Conservation (phyloP, 2,888 invertebrate species). For the Deroplatys truncata region DNA sequence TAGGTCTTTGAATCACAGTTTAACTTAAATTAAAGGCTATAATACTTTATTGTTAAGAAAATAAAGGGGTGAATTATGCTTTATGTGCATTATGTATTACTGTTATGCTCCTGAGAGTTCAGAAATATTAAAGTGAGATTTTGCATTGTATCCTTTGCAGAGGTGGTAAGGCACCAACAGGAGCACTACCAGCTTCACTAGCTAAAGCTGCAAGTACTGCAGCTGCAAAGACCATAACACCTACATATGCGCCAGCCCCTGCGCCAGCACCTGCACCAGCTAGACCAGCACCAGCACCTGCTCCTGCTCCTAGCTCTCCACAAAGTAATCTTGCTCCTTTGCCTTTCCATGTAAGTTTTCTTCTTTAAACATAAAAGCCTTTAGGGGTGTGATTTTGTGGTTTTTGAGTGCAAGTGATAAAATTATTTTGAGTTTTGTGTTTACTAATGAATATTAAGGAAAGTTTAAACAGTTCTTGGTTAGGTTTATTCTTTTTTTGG, state of each 20-base stretch:
- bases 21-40: too few species aligned
- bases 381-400: neutral
- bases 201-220: slow-evolving; percentile 35
- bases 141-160: slow-evolving; percentile 43
- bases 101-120: too few species aligned
- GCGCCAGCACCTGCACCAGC: slow-evolving; percentile 52
- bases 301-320: slow-evolving; percentile 5
- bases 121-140: too few species aligned
- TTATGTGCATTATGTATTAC: too few species aligned
- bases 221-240: slow-evolving; percentile 11
- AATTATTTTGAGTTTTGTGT: neutral
- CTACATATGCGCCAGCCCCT: slow-evolving; percentile 36
- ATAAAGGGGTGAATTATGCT: too few species aligned
- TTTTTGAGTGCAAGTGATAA: neutral
- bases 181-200: slow-evolving; percentile 71
- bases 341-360: slow-evolving; percentile 63
- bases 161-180: slow-evolving; percentile 65
- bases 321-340: slow-evolving; percentile 50
- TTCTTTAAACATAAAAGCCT: neutral
- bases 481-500: too few species aligned
- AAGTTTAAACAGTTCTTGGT: neutral
- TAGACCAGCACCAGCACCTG: slow-evolving; percentile 51
- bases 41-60: too few species aligned
- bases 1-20: too few species aligned
- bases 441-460: neutral